Evolutionary conservation across 2,113 vertebrate genomes (phyloP), one percentile per base, ranked within the genome.

Genomic region (Lepisosteus oculatus): DNA sequence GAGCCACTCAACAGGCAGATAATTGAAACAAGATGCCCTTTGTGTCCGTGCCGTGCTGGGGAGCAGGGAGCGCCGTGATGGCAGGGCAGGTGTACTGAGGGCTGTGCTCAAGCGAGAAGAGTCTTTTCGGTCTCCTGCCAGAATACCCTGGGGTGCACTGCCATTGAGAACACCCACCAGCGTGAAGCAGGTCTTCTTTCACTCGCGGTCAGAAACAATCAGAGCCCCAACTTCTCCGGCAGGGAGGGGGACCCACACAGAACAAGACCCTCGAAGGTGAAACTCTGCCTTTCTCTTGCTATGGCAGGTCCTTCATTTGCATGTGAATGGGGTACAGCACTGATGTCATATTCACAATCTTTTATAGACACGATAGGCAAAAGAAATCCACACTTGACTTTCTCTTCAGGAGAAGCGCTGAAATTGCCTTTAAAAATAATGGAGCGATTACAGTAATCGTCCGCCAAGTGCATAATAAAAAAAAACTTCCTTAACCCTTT

Each of bases 41-140:
- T 59, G 51, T 72, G 51, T 59, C 29, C 66, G 71, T 17, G 44
- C 54, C 8, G 29, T 8, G 17, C 17, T 65, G 17, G 17, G 29
- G 8, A 65, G 62, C n/a, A 6, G 4, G 29, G 62, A 42, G 62
- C 42, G 15, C 62, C 42, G 62, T 65, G 29, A 65, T 65, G 3
- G 43, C 29, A 65, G 42, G 62, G 29, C 62, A 65, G 62, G 62
- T 65, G 62, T 65, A 65, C 15, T 3, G 62, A 65, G 42, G 17
- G 62, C 62, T 41, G 12, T 14, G 14, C 13, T 6, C 5, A 61
- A 14, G 5, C 5, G 59, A 6, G 62, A n/a, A 8, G 57, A n/a
- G 4, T 59, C 57, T 13, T 11, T 59, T 59, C 47, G 14, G 9
- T 84, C 77, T 76, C 85, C 77, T 80, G 79, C 79, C 57, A 59